phyloP scores from a whole-genome alignment of 2,113 vertebrate genomes.

The Oncorhynchus gorbuscha region DNA sequence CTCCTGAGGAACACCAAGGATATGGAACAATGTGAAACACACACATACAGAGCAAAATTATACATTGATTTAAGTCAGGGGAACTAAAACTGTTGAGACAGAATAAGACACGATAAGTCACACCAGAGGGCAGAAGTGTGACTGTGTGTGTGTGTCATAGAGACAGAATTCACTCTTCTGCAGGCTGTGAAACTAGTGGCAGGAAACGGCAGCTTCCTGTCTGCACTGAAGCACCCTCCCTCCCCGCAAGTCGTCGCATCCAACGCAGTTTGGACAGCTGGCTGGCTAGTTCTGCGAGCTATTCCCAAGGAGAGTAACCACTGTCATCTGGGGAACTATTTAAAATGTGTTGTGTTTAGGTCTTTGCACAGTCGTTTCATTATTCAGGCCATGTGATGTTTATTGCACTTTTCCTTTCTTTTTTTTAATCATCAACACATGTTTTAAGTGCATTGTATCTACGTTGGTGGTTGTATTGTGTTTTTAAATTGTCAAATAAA shows the following conservation, averaged over 20 bases:
- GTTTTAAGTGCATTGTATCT: too few species aligned
- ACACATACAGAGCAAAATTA: neutral
- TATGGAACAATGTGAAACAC: neutral
- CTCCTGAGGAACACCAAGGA: conserved; percentile 74
- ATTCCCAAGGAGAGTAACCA: too few species aligned
- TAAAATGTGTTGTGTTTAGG: too few species aligned
- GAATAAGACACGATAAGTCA: neutral
- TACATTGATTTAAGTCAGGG: neutral
- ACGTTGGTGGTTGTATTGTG: too few species aligned
- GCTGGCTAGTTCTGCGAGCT: too few species aligned
- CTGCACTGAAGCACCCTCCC: conserved; percentile 36
- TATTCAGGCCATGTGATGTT: too few species aligned
- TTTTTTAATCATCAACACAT: too few species aligned
- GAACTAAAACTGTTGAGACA: neutral
- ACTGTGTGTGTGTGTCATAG: neutral
- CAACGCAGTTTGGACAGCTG: too few species aligned
- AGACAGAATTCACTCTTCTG: conserved; percentile 34
- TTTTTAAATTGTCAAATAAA: too few species aligned
- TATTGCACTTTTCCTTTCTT: too few species aligned
- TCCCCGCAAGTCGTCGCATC: neutral
- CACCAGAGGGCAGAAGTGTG: neutral
- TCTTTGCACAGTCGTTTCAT: too few species aligned
- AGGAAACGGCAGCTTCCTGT: conserved; percentile 73
- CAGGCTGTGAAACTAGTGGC: conserved; percentile 50
- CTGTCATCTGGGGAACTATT: too few species aligned